Conservation (phyloP, 2,797 vertebrate genomes). For the Enteromius fasciolatus region DNA sequence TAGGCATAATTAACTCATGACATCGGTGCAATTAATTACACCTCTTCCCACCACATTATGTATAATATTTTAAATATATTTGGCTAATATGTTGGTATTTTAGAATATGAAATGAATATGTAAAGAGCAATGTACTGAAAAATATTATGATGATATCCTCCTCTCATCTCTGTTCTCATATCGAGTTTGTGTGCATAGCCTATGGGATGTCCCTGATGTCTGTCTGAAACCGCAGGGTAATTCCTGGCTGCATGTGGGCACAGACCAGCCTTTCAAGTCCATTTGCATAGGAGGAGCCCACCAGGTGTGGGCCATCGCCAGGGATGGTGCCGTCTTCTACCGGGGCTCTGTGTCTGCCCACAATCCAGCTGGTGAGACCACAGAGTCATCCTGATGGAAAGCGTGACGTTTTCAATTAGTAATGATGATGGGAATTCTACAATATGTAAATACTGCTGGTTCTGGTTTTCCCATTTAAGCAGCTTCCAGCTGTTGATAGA, state of each 20-base stretch:
- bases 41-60: neutral
- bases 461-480: neutral
- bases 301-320: constrained; percentile 95
- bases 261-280: constrained; percentile 94
- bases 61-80: neutral
- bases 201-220: neutral
- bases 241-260: constrained; percentile 96
- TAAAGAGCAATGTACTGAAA: no score
- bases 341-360: constrained; percentile 89
- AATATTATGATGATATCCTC: neutral
- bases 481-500: neutral
- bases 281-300: constrained; percentile 89
- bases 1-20: neutral
- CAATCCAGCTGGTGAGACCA: constrained; percentile 84
- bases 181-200: neutral
- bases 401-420: neutral
- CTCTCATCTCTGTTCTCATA: neutral
- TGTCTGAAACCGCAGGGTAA: constrained; percentile 77
- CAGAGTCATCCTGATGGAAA: neutral
- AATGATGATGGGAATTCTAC: no score
- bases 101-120: neutral
- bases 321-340: constrained; percentile 93
- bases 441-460: neutral
- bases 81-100: neutral
- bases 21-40: neutral